Conservation (phyloP, 1,140 invertebrate genomes). For the Bombus turneri region DNA sequence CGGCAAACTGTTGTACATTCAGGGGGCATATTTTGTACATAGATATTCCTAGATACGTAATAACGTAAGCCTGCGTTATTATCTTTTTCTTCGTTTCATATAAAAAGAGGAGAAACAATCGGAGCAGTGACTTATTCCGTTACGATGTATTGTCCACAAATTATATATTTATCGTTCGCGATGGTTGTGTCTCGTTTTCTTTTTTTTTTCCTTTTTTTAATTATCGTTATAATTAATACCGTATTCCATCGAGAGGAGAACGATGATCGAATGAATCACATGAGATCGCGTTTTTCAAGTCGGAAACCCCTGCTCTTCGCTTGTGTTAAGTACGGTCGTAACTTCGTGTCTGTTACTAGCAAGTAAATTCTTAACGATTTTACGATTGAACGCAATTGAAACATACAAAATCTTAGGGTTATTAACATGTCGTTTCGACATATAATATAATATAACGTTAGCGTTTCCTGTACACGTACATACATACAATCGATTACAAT, state of each 20-base stretch:
- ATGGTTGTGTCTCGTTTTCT: not conserved
- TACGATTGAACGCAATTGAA: constrained; percentile 10
- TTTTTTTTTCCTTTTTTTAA: not conserved
- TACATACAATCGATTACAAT: constrained; percentile 2
- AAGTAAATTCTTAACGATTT: not conserved
- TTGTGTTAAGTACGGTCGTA: not conserved
- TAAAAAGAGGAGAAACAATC: constrained; percentile 16
- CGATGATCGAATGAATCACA: constrained; percentile 5
- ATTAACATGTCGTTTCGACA: not conserved
- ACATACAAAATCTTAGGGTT: constrained; percentile 18
- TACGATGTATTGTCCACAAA: constrained; percentile 45
- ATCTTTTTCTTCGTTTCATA: not conserved
- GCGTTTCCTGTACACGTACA: constrained; percentile 1
- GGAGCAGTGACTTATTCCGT: constrained; percentile 23
- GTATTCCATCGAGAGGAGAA: not conserved
- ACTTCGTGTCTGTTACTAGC: not conserved
- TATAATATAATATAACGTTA: too few species aligned
- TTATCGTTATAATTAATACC: constrained; percentile 1
- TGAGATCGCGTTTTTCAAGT: not conserved
- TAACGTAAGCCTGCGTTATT: constrained; percentile 4
- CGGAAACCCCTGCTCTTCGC: not conserved
- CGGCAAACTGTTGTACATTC: not conserved
- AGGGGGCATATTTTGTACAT: not conserved
- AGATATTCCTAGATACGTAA: not conserved
- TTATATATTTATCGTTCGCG: constrained; percentile 8